phyloP scores from a whole-genome alignment of 2,888 invertebrate species.

The Neelides folsomi region DNA sequence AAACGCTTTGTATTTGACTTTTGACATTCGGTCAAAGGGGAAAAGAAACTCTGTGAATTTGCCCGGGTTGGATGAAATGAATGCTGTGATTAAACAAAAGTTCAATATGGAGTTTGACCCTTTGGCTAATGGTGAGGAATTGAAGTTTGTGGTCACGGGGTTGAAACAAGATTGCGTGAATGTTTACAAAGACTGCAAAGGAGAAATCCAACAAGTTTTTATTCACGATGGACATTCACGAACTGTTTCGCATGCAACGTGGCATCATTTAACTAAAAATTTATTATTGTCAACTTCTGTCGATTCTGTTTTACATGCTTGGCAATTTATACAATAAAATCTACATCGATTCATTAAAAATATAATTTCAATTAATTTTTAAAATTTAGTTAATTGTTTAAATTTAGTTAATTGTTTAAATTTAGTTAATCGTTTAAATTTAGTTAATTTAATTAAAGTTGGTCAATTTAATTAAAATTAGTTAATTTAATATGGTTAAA shows the following conservation, averaged over 20 bases:
- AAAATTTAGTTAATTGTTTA: too few species aligned
- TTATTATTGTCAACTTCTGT: slow-evolving; percentile 25
- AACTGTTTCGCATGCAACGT: slow-evolving; percentile 23
- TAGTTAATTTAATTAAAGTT: too few species aligned
- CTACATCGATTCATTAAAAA: too few species aligned
- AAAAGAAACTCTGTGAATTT: slow-evolving; percentile 8
- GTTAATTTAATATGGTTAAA: too few species aligned
- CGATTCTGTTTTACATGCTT: slow-evolving; percentile 30
- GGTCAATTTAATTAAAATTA: too few species aligned
- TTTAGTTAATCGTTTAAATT: too few species aligned
- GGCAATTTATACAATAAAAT: slow-evolving; percentile 24
- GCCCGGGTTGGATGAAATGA: slow-evolving; percentile 9
- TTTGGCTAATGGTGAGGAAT: slow-evolving; percentile 2
- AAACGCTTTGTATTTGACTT: slow-evolving; percentile 24
- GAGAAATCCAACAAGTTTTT: slow-evolving; percentile 17
- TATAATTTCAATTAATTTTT: too few species aligned
- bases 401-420: too few species aligned
- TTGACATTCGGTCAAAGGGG: slow-evolving; percentile 15
- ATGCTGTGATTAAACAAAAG: slow-evolving; percentile 14
- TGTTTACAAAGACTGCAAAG: slow-evolving; percentile 12
- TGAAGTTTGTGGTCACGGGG: slow-evolving; percentile 27
- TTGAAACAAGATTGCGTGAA: slow-evolving; percentile 24
- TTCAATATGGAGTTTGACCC: slow-evolving; percentile 28
- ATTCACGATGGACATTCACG: slow-evolving; percentile 30
- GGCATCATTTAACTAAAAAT: slow-evolving; percentile 21